Base-by-base conservation (phyloP, 2,797 vertebrate species). In the Peromyscus nudipes region DNA sequence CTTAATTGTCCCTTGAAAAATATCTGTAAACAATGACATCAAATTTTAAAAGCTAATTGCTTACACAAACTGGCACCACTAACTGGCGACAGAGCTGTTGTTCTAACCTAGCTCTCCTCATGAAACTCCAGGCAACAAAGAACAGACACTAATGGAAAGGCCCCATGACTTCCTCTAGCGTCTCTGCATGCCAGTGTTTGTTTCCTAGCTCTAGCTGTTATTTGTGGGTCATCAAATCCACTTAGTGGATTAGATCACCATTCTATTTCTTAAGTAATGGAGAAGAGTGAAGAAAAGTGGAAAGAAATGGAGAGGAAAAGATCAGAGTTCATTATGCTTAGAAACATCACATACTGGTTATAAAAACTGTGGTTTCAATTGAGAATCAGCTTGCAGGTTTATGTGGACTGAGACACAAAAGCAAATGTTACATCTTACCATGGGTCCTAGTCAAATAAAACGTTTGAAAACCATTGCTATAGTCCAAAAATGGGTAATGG, bases 231-330 rank as follows among this genome's bases (percentile, higher is more conserved):
- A 84, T 71, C 43, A 94, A 92, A 91, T 71, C 43, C 81, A 65
- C 69, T 60, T 65, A 93, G 49, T 93, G 52, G 80, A 84, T 31
- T 84, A 34, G 52, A 84, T 84, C 90, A 57, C 49, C 75, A 34
- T 62, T 87, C 29, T 67, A 23, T 10, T 93, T 91, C 69, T 75
- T 52, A 95, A 69, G 55, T 62, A 85, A 79, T 57, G 19, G 37
- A 91, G 2, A 93, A 4, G 23, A 90, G 73, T 85, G 67, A 62
- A 89, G 65, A 95, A 85, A 84, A 82, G 55, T 67, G 13, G 40
- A 67, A 94, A 94, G 43, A 55, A 82, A 91, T 65, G 19, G 8
- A 95, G 95, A 71, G 46, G 71, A 55, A 92, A 96, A 90, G 62
- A 95, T 79, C 83, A 86, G 65, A 95, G 67, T 80, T 95, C 57